Evolutionary conservation across 2,888 invertebrate species (phyloP).

Genomic region (Tipula lateralis): DNA sequence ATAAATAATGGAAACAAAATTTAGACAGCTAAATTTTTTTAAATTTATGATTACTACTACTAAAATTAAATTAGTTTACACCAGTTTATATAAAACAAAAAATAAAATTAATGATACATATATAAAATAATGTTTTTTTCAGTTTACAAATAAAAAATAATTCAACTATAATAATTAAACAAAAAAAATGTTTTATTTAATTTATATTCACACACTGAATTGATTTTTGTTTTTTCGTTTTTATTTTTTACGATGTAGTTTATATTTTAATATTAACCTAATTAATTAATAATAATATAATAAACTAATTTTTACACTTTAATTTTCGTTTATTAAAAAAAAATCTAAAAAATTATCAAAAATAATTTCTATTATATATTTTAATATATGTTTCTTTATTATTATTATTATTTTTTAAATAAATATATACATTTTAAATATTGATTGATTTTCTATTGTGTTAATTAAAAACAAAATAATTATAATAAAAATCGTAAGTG

Average conservation of each 20-base stretch:
- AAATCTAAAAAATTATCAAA: neutral
- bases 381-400: conserved; percentile 24
- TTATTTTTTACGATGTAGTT: neutral
- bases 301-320: neutral
- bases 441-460: neutral
- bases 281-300: neutral
- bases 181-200: conserved; percentile 5
- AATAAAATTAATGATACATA: neutral
- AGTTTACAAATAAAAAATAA: conserved; percentile 11
- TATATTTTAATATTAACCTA: neutral
- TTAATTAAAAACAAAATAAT: neutral
- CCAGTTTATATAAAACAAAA: conserved; percentile 19
- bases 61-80: conserved; percentile 2
- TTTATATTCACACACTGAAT: neutral
- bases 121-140: neutral
- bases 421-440: neutral
- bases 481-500: neutral
- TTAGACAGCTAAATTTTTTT: conserved; percentile 11
- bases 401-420: neutral
- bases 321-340: neutral
- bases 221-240: neutral
- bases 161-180: conserved; percentile 6
- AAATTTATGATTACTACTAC: neutral
- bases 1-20: too few relatives aligned
- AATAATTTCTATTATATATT: neutral